Evolutionary conservation across 2,113 vertebrate genomes (phyloP), one percentile per base, ranked within the genome.

Genomic region (Neofelis nebulosa): DNA sequence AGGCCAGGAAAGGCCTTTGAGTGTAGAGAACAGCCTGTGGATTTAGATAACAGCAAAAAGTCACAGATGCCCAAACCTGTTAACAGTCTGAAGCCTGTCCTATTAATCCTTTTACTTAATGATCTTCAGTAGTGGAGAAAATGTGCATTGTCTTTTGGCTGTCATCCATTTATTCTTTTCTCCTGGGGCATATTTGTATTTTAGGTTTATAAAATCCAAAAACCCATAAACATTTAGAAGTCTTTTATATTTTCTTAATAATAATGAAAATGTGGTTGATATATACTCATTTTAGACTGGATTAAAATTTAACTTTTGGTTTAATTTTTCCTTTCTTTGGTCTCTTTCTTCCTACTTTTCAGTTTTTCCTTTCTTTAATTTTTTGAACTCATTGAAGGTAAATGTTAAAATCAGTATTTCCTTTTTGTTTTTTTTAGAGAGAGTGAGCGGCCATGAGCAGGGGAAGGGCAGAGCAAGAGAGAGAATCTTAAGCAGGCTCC

Each of bases 281-380:
- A 16, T 11, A 69, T 71, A 71, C 31, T 27, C 23, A 79, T 92
- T 96, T 88, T 96, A 88, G 41, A 79, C 48, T 57, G 69, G 10
- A 93, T 73, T 63, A 79, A 33, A 48, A 36, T 97, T 41, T 71
- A 97, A 83, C 63, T 91, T 88, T 97, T 63, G 38, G 57, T 95
- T 91, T 91, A 66, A 66, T 69, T 94, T 90, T 94, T 57, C 65
- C 63, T 61, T 71, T 79, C 29, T 93, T 96, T 48, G 50, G 7
- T 79, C 7, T 95, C 13, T 97, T 13, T 97, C 9, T 95, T 82
- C 23, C 3, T 94, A 9, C 38, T 61, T 74, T 68, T 83, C 18
- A 11, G 5, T 76, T 63, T 66, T 4, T 95, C 13, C 11, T 82
- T 41, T 81, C 55, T 73, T 89, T 79, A 50, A 76, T 63, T 95